Conservation (phyloP, 1,140 invertebrate species). For the Trichonephila inaurata region DNA sequence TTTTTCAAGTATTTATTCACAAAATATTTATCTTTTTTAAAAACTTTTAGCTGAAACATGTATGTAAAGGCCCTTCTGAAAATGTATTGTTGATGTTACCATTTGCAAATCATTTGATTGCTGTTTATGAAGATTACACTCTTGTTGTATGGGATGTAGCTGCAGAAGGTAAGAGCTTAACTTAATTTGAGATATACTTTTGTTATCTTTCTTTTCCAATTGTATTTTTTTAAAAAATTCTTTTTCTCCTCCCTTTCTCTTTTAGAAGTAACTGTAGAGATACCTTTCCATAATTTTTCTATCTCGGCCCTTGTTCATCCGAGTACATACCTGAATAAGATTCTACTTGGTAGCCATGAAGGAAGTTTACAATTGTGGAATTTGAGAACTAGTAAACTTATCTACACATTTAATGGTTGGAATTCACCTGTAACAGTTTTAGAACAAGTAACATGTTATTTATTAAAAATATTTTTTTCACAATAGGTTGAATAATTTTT, state of each 20-base stretch:
- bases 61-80: conserved; percentile 88
- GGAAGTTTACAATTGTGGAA: conserved; percentile 95
- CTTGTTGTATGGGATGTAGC: conserved; percentile 94
- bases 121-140: conserved; percentile 89
- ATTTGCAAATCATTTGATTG: conserved; percentile 92
- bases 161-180: conserved; percentile 82
- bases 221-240: background rate
- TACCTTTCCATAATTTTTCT: conserved; percentile 84
- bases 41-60: conserved; percentile 85
- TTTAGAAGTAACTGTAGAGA: conserved; percentile 52
- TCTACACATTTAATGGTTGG: conserved; percentile 92
- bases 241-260: conserved; percentile 79
- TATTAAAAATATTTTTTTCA: no score
- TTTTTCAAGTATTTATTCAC: no score
- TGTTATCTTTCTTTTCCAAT: background rate
- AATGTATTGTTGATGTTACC: conserved; percentile 89
- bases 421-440: conserved; percentile 86
- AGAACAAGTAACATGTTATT: conserved; percentile 83
- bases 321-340: conserved; percentile 95
- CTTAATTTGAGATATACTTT: conserved; percentile 79
- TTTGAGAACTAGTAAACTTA: conserved; percentile 87
- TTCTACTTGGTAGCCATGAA: conserved; percentile 94
- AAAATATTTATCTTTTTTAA: conserved; percentile 30
- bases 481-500: background rate
- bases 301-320: conserved; percentile 92